A percentile compares a stretch with the other conserved stretches of the same genome.
phyloP scores from a whole-genome alignment of 2,888 invertebrate genomes.

The Belgica antarctica region DNA sequence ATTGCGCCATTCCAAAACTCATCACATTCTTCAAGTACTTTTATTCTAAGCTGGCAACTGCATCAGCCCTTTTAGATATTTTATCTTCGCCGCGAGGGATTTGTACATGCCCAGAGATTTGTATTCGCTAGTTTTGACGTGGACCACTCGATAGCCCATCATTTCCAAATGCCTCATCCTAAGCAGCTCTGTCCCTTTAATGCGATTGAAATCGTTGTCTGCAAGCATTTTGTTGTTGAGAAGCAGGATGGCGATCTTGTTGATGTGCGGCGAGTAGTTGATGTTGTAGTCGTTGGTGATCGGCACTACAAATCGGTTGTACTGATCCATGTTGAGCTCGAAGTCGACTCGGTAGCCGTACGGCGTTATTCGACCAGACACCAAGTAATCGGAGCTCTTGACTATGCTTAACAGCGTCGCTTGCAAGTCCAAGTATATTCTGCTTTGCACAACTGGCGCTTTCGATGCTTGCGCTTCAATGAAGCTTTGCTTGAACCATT shows the following conservation, averaged over 20 bases:
- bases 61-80: constrained; percentile 54
- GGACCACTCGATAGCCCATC: constrained; percentile 61
- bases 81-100: constrained; percentile 53
- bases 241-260: constrained; percentile 57
- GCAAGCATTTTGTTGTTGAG: constrained; percentile 55
- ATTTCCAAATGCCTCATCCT: constrained; percentile 63
- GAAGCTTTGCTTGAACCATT: constrained; percentile 67
- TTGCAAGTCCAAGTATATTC: constrained; percentile 48
- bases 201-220: constrained; percentile 54
- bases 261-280: background rate
- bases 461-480: constrained; percentile 57
- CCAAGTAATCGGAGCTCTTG: constrained; percentile 49
- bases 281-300: background rate
- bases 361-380: constrained; percentile 53
- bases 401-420: constrained; percentile 48
- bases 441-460: constrained; percentile 45
- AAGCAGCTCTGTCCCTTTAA: constrained; percentile 58
- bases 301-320: constrained; percentile 25
- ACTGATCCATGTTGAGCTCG: constrained; percentile 31
- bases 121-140: constrained; percentile 59
- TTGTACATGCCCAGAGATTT: constrained; percentile 58
- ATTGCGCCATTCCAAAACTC: too few relatives aligned
- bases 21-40: too few relatives aligned
- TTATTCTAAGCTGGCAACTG: constrained; percentile 48
- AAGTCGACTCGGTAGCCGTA: constrained; percentile 52